phyloP scores from a whole-genome alignment of 2,888 invertebrate species.

The Pteria penguin region DNA sequence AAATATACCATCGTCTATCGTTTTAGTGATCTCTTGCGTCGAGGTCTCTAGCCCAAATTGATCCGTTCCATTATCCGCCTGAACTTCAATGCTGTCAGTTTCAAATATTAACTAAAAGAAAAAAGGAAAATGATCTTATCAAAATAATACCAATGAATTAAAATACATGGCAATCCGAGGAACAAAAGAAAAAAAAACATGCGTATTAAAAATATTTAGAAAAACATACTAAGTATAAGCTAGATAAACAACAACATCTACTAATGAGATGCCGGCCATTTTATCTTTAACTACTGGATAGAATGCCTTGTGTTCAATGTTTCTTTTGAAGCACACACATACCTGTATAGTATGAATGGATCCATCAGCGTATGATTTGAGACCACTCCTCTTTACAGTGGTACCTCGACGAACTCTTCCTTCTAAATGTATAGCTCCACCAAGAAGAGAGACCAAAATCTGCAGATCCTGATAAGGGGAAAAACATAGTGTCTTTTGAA shows the following conservation, averaged over 20 bases:
- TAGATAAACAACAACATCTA: too few species aligned
- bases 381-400: constrained; percentile 25
- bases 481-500: too few species aligned
- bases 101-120: constrained; percentile 29
- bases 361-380: constrained; percentile 27
- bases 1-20: constrained; percentile 34
- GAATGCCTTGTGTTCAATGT: too few species aligned
- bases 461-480: constrained; percentile 30
- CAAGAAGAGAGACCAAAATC: constrained; percentile 27
- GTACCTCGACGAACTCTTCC: constrained; percentile 37
- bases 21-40: constrained; percentile 36
- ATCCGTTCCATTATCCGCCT: constrained; percentile 9
- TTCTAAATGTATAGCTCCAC: constrained; percentile 34
- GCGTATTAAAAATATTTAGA: too few species aligned
- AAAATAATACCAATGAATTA: too few species aligned
- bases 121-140: too few species aligned
- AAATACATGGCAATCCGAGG: too few species aligned
- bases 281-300: too few species aligned
- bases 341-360: constrained; percentile 25
- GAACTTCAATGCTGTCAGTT: constrained; percentile 18
- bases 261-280: not conserved
- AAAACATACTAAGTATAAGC: too few species aligned
- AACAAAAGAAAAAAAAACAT: too few species aligned
- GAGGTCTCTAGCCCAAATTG: constrained; percentile 28
- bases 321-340: too few species aligned